Evolutionary conservation across 2,888 invertebrate species (phyloP).

Genomic region (Aphidius colemani): DNA sequence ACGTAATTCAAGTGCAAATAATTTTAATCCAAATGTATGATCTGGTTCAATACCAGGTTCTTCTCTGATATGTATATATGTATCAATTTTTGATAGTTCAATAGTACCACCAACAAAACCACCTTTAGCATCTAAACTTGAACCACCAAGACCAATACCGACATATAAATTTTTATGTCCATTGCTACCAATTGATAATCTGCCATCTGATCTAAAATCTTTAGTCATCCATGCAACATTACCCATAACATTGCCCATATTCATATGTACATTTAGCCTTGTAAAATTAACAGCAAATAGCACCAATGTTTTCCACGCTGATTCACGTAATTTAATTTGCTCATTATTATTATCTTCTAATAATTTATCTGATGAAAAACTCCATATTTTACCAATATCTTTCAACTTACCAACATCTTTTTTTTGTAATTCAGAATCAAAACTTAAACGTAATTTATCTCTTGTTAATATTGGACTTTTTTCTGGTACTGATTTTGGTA

Average conservation of each 20-base stretch:
- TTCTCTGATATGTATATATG: slow-evolving; percentile 85
- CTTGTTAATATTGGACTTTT: slow-evolving; percentile 59
- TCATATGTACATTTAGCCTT: slow-evolving; percentile 95
- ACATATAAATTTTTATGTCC: slow-evolving; percentile 93
- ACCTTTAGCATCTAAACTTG: slow-evolving; percentile 92
- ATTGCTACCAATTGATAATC: slow-evolving; percentile 90
- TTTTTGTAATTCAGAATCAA: slow-evolving; percentile 63
- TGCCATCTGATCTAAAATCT: slow-evolving; percentile 89
- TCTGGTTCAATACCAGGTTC: slow-evolving; percentile 89
- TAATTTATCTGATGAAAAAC: slow-evolving; percentile 63
- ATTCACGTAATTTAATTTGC: slow-evolving; percentile 67
- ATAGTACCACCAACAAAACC: slow-evolving; percentile 97
- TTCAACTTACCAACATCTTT: slow-evolving; percentile 59
- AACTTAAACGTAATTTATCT: slow-evolving; percentile 65
- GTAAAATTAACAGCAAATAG: slow-evolving; percentile 96
- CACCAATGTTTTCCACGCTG: slow-evolving; percentile 95
- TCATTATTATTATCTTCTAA: slow-evolving; percentile 35
- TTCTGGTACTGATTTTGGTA: slow-evolving; percentile 54
- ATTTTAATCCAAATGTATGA: slow-evolving; percentile 80
- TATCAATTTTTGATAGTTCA: slow-evolving; percentile 86
- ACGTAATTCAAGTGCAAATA: slow-evolving; percentile 85
- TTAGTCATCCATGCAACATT: slow-evolving; percentile 95
- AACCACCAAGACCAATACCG: slow-evolving; percentile 84
- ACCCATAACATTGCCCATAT: slow-evolving; percentile 99
- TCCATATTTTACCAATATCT: slow-evolving; percentile 65